Evolutionary conservation across 2,797 vertebrate genomes (phyloP).

Genomic region (Setipinna tenuifilis): DNA sequence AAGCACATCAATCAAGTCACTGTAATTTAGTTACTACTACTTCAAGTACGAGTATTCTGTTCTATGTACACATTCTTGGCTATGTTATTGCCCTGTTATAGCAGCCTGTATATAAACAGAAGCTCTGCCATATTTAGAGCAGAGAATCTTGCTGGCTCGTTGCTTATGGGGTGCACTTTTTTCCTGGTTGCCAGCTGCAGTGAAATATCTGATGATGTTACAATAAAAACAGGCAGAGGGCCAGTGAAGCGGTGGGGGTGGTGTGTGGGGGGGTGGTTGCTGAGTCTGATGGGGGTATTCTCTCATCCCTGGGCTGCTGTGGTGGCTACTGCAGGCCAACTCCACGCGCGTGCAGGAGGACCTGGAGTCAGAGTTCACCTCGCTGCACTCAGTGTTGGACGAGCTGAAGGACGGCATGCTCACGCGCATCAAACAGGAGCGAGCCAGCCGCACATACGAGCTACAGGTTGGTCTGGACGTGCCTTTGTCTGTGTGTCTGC

Average conservation of each 20-base stretch:
- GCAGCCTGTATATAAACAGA: not conserved
- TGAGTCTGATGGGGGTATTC: constrained; percentile 5
- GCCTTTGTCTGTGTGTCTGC: constrained; percentile 8
- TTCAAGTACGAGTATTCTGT: too few species aligned
- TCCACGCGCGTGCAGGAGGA: constrained; percentile 86
- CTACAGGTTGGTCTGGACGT: constrained; percentile 79
- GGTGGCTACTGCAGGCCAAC: constrained; percentile 74
- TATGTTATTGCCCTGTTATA: not conserved
- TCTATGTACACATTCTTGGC: too few species aligned
- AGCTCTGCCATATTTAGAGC: not conserved
- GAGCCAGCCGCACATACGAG: constrained; percentile 89
- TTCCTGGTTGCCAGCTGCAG: not conserved
- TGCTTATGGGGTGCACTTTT: constrained; percentile 10
- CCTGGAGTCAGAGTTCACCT: constrained; percentile 86
- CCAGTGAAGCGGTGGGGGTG: too few species aligned
- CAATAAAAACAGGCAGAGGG: constrained; percentile 6
- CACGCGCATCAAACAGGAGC: constrained; percentile 93
- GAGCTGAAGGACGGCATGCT: constrained; percentile 91
- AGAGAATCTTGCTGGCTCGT: not conserved
- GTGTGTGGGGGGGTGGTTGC: not conserved
- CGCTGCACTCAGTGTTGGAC: constrained; percentile 81
- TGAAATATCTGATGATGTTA: constrained; percentile 20
- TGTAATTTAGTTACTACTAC: too few species aligned
- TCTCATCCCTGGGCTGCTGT: not conserved
- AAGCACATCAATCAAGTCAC: too few species aligned